Evolutionary conservation across 64 coral and sea anemone species (phyloP).

Genomic region (Catalaphyllia jardinei): DNA sequence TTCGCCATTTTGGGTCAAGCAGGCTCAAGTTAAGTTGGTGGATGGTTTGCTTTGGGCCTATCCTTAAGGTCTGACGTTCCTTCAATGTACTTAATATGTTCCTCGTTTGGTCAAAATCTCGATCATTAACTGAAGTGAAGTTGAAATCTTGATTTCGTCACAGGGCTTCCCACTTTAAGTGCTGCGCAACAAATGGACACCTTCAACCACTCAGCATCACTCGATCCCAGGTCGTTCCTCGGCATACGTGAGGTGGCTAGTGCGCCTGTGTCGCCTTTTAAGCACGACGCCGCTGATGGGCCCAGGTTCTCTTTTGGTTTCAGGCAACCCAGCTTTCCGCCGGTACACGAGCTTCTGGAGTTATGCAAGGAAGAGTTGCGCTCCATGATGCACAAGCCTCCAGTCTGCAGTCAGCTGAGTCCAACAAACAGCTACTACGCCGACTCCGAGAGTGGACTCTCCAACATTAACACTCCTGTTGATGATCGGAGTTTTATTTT

Average conservation of each 20-base stretch:
- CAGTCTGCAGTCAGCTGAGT: not conserved
- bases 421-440: slow-evolving; percentile 23
- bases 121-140: not conserved
- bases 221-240: not conserved
- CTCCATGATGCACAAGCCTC: not conserved
- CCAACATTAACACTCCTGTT: slow-evolving; percentile 21
- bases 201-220: not conserved
- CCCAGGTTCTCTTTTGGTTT: not conserved
- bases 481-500: slow-evolving; percentile 11
- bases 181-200: not conserved
- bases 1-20: no score
- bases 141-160: not conserved
- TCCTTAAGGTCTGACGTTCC: no score
- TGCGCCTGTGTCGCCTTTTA: not conserved
- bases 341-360: slow-evolving; percentile 21
- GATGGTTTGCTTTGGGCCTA: no score
- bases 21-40: no score
- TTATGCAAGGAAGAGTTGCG: slow-evolving; percentile 11
- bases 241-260: not conserved
- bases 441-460: slow-evolving; percentile 9
- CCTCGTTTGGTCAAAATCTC: not conserved
- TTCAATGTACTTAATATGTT: no score
- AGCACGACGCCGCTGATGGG: not conserved
- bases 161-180: not conserved
- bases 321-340: not conserved